Conservation (phyloP, 23 tunicate genomes). For the Botrylloides violaceus region DNA sequence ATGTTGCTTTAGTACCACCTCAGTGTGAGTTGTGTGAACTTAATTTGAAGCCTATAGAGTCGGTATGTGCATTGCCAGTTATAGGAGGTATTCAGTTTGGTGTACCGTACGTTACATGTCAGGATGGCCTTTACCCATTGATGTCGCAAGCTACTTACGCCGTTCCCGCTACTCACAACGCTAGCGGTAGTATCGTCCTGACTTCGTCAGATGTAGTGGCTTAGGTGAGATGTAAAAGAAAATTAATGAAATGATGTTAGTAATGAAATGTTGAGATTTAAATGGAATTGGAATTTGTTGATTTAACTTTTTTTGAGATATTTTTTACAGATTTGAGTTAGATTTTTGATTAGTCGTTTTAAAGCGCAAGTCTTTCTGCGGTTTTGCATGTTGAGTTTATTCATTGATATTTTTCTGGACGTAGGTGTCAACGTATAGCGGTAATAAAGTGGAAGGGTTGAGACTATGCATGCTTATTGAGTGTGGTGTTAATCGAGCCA, state of each 20-base stretch:
- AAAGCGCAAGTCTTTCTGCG: neutral
- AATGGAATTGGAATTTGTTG: neutral
- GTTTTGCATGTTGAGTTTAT: neutral
- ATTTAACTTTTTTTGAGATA: neutral
- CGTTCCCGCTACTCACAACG: constrained; percentile 1
- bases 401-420: too few relatives aligned
- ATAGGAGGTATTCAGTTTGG: constrained; percentile 6
- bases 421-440: too few relatives aligned
- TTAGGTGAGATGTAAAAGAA: neutral
- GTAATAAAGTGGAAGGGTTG: too few relatives aligned
- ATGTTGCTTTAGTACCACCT: neutral
- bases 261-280: neutral
- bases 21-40: constrained; percentile 11
- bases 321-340: neutral
- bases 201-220: neutral
- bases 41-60: neutral
- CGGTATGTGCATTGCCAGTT: neutral
- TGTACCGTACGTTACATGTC: constrained; percentile 2
- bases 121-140: neutral
- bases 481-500: neutral
- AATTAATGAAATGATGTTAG: too few relatives aligned
- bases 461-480: neutral
- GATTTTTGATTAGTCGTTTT: neutral
- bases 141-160: constrained; percentile 1
- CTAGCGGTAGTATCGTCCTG: constrained; percentile 35